Percentiles rank a stretch among this genome's conserved stretches.
These are phyloP conservation scores for Gambusia yucatana DNA, from an alignment of 2,797 vertebrate species.

Conservation along the genomic window DNA sequence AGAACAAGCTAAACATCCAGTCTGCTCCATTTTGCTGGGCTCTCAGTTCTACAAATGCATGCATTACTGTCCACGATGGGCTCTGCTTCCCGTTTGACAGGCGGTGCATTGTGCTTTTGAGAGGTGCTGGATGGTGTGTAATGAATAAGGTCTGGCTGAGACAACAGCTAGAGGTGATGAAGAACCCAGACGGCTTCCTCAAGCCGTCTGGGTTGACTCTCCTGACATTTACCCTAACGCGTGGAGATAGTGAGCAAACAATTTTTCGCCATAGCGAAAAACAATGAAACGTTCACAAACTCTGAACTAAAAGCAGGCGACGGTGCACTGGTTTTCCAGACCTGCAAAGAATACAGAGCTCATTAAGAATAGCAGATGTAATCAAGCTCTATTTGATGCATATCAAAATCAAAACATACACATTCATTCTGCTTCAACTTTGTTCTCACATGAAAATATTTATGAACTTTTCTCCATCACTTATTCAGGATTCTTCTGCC, in stretches of 20 bases:
- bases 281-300: conserved; percentile 33
- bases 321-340: neutral
- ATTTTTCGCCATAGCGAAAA: conserved; percentile 41
- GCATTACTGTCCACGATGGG: conserved; percentile 5
- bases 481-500: conserved; percentile 10
- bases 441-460: neutral
- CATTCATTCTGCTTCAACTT: neutral
- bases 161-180: conserved; percentile 45
- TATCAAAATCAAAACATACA: neutral
- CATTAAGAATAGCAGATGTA: neutral
- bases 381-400: neutral
- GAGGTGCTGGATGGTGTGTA: conserved; percentile 4
- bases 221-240: conserved; percentile 62
- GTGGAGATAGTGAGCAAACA: conserved; percentile 53
- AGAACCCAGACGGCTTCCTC: conserved; percentile 47
- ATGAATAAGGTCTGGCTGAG: conserved; percentile 33
- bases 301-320: conserved; percentile 4
- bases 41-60: conserved; percentile 20
- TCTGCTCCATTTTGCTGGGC: neutral
- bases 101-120: conserved; percentile 18
- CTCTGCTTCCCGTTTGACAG: conserved; percentile 17
- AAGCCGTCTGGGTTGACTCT: conserved; percentile 43
- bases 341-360: neutral
- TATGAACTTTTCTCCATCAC: neutral
- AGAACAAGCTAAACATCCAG: neutral